Evolutionary conservation across 92 coral and sea anemone species (phyloP), one percentile per base, ranked within the genome.

Genomic region (Scolanthus callimorphus): DNA sequence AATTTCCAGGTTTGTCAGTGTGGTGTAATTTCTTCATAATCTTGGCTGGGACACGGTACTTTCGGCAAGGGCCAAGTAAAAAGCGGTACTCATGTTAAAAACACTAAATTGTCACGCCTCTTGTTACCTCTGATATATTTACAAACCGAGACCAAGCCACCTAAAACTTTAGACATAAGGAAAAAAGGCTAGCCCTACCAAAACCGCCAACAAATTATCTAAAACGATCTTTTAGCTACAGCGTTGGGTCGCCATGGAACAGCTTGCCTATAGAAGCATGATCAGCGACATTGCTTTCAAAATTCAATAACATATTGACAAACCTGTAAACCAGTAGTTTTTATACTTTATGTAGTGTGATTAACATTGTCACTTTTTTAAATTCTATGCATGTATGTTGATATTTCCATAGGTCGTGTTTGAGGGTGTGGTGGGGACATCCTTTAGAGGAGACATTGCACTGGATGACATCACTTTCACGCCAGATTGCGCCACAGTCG

Each of bases 1-100:
- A 82, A 77, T 55, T 92, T 92, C 85, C 88, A 92, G 79, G 98
- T 92, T 43, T 60, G 88, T 4, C 67, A 88, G 57, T 92, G 88
- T 65, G 97, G 89, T 12, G 81, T 91, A 19, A n/a, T n/a, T n/a
- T n/a, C 41, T 34, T 15, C 8, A 15, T 34, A 34, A 6, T 6
- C 41, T 34, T 34, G 41, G 41, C 6, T 34, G 41, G 41, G 41
- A 34, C 41, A 34, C n/a, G 41, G 41, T 6, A n/a, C n/a, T n/a
- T n/a, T n/a, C n/a, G n/a, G n/a, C n/a, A n/a, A 34, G 41, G 41
- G 41, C 41, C 6, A 34, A 34, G 15, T 15, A 34, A 15, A 34
- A 34, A 34, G 6, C 41, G 6, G 6, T 34, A 15, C 6, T 34
- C 41, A 6, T n/a, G n/a, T n/a, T n/a, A n/a, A n/a, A n/a, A n/a